A percentile compares a stretch with the other conserved stretches of the same genome.
phyloP scores from a whole-genome alignment of 2,113 vertebrate genomes.

The Columba livia region DNA sequence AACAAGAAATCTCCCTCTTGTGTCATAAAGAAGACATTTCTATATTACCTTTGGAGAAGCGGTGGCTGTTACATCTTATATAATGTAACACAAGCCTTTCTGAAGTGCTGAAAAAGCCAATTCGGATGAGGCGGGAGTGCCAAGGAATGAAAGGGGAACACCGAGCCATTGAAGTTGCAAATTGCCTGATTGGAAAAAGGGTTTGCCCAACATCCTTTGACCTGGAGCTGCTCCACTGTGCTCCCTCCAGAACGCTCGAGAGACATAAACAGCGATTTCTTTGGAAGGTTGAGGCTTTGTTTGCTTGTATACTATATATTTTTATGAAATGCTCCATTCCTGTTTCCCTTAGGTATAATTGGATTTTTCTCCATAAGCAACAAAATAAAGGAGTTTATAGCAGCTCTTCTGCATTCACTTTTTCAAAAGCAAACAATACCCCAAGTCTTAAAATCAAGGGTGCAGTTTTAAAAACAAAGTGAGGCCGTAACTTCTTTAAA shows the following conservation, averaged over 20 bases:
- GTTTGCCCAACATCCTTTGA: neutral
- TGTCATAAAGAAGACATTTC: constrained; percentile 1
- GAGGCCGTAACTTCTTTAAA: constrained; percentile 43
- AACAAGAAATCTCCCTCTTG: constrained; percentile 34
- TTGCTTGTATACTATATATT: neutral
- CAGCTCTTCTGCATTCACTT: neutral
- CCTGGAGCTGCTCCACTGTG: neutral
- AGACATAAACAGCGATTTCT: accelerated
- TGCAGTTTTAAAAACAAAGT: constrained; percentile 6
- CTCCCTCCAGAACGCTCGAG: neutral
- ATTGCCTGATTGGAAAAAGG: neutral
- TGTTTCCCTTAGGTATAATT: constrained; percentile 10
- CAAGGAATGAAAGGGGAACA: neutral
- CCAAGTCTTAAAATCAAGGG: neutral
- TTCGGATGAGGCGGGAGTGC: neutral
- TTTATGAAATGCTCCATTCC: neutral
- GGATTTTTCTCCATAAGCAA: constrained; percentile 27
- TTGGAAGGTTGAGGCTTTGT: neutral
- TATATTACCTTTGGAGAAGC: neutral
- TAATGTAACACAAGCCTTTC: neutral
- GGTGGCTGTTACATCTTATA: neutral
- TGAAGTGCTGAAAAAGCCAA: constrained; percentile 5
- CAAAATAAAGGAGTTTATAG: neutral
- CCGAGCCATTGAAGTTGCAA: neutral
- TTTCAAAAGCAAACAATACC: constrained; percentile 10